phyloP scores from a whole-genome alignment of 2,113 vertebrate genomes.

The Oreotragus oreotragus region DNA sequence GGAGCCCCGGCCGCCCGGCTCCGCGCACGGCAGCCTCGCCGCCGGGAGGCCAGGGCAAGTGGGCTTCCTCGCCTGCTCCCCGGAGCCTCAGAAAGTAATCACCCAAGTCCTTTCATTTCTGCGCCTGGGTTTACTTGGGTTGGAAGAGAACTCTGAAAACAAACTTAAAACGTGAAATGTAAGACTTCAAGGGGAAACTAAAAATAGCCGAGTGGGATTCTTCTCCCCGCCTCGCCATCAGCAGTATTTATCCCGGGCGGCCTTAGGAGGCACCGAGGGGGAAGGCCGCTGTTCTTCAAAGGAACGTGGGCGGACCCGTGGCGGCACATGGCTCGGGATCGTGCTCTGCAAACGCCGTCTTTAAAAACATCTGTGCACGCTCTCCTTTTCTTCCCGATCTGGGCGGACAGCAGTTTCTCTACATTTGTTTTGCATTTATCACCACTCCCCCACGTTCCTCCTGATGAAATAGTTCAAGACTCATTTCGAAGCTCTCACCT shows the following conservation, averaged over 20 bases:
- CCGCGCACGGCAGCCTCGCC: accelerated
- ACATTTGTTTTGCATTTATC: background rate
- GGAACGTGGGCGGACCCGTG: background rate
- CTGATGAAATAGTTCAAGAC: background rate
- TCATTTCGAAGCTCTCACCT: background rate
- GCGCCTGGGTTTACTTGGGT: constrained; percentile 17
- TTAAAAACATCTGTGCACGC: background rate
- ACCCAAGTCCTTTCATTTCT: background rate
- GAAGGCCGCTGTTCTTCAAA: background rate
- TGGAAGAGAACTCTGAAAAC: constrained; percentile 27
- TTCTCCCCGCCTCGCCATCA: accelerated
- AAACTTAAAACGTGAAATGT: background rate
- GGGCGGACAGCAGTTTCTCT: background rate
- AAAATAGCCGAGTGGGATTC: background rate
- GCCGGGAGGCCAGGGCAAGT: background rate
- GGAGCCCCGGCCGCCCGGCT: accelerated
- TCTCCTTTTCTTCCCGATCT: background rate
- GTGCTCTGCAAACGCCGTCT: background rate
- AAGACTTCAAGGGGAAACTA: background rate
- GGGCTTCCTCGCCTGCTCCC: background rate
- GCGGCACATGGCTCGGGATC: accelerated
- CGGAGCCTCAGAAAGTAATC: background rate
- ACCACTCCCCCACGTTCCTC: background rate
- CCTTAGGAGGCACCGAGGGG: accelerated
- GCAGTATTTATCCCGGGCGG: background rate